Conservation (phyloP, 2,113 vertebrate species). For the Macquaria australasica region DNA sequence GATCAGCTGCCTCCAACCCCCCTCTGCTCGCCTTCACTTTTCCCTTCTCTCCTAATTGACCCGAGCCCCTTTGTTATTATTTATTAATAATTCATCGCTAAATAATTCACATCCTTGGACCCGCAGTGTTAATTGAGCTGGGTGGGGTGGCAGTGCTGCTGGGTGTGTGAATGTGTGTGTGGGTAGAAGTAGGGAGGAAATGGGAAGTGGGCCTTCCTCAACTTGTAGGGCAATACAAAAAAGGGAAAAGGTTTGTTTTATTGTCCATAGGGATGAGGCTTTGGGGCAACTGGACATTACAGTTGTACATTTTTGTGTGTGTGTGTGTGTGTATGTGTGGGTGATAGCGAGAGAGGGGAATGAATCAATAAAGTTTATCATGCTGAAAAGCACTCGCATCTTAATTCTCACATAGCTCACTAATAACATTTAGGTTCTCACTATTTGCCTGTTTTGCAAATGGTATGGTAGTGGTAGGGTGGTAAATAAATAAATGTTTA, state of each 20-base stretch:
- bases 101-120: conserved; percentile 96
- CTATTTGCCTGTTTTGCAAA: background rate
- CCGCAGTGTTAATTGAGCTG: conserved; percentile 91
- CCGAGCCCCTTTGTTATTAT: conserved; percentile 95
- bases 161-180: conserved; percentile 14
- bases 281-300: background rate
- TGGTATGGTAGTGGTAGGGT: background rate
- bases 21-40: conserved; percentile 90
- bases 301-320: background rate
- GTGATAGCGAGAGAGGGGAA: background rate
- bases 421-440: background rate
- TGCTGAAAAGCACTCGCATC: background rate
- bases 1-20: conserved; percentile 88
- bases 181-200: background rate
- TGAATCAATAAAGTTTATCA: background rate
- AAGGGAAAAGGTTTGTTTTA: conserved; percentile 12
- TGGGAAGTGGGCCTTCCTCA: conserved; percentile 10
- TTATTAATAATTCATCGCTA: conserved; percentile 99
- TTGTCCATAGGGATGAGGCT: background rate
- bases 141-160: conserved; percentile 65
- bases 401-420: background rate
- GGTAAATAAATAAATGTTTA: background rate
- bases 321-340: background rate
- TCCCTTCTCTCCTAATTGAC: conserved; percentile 94
- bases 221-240: conserved; percentile 9